Evolutionary conservation across 2,797 vertebrate species (phyloP).

Genomic region (Tenualosa ilisha): DNA sequence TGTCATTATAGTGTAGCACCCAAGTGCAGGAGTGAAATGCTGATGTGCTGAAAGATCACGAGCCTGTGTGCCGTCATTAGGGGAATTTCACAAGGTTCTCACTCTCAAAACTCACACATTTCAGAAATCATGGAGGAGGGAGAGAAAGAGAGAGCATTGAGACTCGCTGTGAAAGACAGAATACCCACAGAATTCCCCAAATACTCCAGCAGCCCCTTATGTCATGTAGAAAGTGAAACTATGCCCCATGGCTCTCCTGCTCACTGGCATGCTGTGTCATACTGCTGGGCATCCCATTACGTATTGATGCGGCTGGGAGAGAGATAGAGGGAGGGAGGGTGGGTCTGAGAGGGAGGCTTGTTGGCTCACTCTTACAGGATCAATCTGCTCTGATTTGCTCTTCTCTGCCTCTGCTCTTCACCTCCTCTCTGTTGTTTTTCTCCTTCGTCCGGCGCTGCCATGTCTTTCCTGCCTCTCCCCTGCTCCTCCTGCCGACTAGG

Average conservation of each 20-base stretch:
- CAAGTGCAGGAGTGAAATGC: constrained; percentile 59
- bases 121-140: constrained; percentile 66
- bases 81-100: constrained; percentile 69
- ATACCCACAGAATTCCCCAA: constrained; percentile 52
- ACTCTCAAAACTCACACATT: constrained; percentile 51
- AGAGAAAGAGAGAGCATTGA: not conserved
- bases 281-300: constrained; percentile 54
- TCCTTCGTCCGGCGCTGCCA: not conserved
- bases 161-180: not conserved
- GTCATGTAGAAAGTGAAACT: constrained; percentile 60
- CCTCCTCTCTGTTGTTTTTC: not conserved
- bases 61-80: constrained; percentile 65
- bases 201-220: constrained; percentile 59
- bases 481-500: constrained; percentile 66
- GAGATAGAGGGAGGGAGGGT: constrained; percentile 33
- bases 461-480: constrained; percentile 24
- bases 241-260: constrained; percentile 39
- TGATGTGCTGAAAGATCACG: constrained; percentile 67
- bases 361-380: constrained; percentile 46
- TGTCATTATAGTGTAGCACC: constrained; percentile 48
- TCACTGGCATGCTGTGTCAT: constrained; percentile 62
- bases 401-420: constrained; percentile 30
- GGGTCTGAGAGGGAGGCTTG: constrained; percentile 51
- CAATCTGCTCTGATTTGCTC: constrained; percentile 43
- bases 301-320: constrained; percentile 54